phyloP scores from a whole-genome alignment of 2,113 vertebrate genomes.

The Clarias magur region DNA sequence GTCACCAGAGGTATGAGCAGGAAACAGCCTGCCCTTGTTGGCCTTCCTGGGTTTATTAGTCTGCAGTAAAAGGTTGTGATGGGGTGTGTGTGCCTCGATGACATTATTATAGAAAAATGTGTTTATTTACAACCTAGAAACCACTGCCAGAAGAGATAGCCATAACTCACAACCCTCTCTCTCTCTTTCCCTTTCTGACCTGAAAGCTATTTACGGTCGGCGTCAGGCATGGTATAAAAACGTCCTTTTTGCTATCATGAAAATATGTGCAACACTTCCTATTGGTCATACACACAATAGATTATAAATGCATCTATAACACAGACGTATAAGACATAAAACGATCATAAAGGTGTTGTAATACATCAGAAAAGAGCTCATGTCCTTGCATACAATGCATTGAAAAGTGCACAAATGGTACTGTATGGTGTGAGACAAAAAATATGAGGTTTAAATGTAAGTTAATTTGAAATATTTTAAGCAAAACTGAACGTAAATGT shows the following conservation, averaged over 20 bases:
- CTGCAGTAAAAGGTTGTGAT: constrained; percentile 48
- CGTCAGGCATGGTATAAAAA: constrained; percentile 58
- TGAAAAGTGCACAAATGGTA: neutral
- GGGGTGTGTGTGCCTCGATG: constrained; percentile 44
- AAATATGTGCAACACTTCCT: constrained; percentile 14
- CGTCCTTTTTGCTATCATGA: constrained; percentile 34
- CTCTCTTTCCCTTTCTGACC: constrained; percentile 15
- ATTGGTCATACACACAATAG: constrained; percentile 12
- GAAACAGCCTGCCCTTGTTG: constrained; percentile 32
- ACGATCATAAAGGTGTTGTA: neutral
- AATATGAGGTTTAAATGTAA: neutral
- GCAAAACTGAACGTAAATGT: neutral
- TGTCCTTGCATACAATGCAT: neutral
- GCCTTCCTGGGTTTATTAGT: constrained; percentile 40
- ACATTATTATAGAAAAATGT: constrained; percentile 51
- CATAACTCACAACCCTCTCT: constrained; percentile 35
- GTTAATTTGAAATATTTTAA: neutral
- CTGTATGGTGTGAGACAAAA: neutral
- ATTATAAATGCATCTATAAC: constrained; percentile 4
- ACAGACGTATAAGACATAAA: neutral
- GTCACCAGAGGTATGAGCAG: constrained; percentile 3
- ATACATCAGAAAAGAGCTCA: neutral
- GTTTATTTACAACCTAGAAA: constrained; percentile 59
- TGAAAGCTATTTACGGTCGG: constrained; percentile 54
- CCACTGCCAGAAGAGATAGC: constrained; percentile 41